Conservation (phyloP, 2,888 invertebrate genomes). For the Liposcelis brunnea region DNA sequence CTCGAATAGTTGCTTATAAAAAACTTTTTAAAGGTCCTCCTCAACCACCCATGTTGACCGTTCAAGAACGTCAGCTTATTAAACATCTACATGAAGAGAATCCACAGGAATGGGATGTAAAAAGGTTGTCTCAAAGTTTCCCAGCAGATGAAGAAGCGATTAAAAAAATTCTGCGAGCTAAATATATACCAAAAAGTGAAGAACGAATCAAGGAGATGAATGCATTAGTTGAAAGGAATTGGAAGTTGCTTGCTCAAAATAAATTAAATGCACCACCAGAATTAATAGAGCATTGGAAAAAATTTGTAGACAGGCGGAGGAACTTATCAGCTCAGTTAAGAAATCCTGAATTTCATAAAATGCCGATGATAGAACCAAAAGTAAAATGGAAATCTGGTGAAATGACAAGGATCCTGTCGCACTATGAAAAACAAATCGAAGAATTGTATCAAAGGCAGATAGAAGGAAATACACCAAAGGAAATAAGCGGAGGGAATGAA, state of each 20-base stretch:
- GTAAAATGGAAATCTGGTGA: slow-evolving; percentile 1
- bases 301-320: not conserved
- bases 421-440: not conserved
- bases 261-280: not conserved
- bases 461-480: not conserved
- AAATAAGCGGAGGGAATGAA: not conserved
- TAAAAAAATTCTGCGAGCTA: not conserved
- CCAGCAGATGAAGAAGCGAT: not conserved
- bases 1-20: not conserved
- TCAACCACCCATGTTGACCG: not conserved
- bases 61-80: not conserved
- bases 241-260: not conserved
- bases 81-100: not conserved
- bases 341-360: not conserved
- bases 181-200: not conserved
- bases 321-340: not conserved
- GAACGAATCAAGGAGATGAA: not conserved
- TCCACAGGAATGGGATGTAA: slow-evolving; percentile 4
- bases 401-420: not conserved
- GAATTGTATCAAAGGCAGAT: not conserved
- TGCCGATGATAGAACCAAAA: not conserved
- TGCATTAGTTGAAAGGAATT: not conserved
- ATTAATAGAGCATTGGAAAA: not conserved
- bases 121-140: not conserved
- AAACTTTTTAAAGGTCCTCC: not conserved